These are phyloP conservation scores for Echinops telfairi DNA, from an alignment of 2,113 vertebrate species.

Conservation along the genomic window DNA sequence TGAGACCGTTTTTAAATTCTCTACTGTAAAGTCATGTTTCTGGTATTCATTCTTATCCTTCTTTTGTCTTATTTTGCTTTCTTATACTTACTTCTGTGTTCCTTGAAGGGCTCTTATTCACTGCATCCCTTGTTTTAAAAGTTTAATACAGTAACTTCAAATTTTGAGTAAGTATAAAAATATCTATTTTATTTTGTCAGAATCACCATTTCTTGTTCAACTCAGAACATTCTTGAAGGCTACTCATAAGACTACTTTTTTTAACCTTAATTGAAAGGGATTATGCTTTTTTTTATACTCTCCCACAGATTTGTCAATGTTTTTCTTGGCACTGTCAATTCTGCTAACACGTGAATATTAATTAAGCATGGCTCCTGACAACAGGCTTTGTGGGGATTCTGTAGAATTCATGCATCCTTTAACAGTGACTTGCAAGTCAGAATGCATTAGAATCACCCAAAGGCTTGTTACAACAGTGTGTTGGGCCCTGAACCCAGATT, in stretches of 20 bases:
- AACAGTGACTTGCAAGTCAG: neutral
- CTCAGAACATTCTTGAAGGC: neutral
- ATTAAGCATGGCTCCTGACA: conserved; percentile 29
- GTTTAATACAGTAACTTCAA: conserved; percentile 9
- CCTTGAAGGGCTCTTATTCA: neutral
- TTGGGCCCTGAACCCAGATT: neutral
- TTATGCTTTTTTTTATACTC: neutral
- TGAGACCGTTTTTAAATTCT: neutral
- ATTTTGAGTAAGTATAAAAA: neutral
- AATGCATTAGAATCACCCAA: neutral
- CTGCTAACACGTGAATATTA: neutral
- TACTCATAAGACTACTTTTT: neutral
- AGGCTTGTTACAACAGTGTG: neutral
- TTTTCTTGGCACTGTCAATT: conserved; percentile 14
- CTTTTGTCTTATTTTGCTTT: neutral
- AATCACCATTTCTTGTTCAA: neutral
- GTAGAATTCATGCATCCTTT: neutral
- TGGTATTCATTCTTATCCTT: neutral
- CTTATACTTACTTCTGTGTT: neutral
- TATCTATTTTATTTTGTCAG: conserved; percentile 7
- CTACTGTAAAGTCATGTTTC: neutral
- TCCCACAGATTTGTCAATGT: neutral
- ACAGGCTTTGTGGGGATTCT: neutral
- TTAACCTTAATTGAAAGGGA: neutral
- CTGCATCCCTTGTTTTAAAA: neutral